These are phyloP conservation scores for Strigops habroptila DNA, from an alignment of 2,113 vertebrate genomes.

Conservation along the genomic window DNA sequence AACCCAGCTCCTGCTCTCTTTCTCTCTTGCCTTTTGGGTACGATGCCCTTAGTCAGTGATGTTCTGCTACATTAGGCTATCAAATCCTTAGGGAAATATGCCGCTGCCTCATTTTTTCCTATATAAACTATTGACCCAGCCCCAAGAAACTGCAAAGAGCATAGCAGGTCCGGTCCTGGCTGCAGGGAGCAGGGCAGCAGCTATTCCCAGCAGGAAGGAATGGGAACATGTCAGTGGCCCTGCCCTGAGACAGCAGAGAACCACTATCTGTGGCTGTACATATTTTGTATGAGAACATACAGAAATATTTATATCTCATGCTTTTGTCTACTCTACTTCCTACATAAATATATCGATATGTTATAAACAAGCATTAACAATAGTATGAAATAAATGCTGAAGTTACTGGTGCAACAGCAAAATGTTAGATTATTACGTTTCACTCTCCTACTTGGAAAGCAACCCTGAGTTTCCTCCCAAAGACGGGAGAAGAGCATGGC, in stretches of 20 bases:
- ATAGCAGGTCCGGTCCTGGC: background rate
- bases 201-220: conserved; percentile 58
- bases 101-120: background rate
- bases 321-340: conserved; percentile 65
- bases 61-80: background rate
- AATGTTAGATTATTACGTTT: background rate
- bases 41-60: background rate
- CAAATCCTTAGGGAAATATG: background rate
- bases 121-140: background rate
- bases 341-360: conserved; percentile 67
- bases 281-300: conserved; percentile 90
- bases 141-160: background rate
- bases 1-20: background rate
- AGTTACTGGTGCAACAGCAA: conserved; percentile 25
- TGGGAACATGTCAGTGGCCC: conserved; percentile 46
- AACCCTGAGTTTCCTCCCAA: background rate
- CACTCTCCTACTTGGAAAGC: conserved; percentile 4
- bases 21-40: background rate
- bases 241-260: conserved; percentile 74
- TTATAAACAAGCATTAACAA: conserved; percentile 69
- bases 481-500: background rate
- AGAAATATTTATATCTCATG: conserved; percentile 90
- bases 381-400: conserved; percentile 72
- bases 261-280: conserved; percentile 92
- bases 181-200: conserved; percentile 55